Percentiles rank a stretch among this genome's conserved stretches.
These are phyloP conservation scores for Bellardia bayeri DNA, from an alignment of 2,888 invertebrate genomes.

Conservation along the genomic window DNA sequence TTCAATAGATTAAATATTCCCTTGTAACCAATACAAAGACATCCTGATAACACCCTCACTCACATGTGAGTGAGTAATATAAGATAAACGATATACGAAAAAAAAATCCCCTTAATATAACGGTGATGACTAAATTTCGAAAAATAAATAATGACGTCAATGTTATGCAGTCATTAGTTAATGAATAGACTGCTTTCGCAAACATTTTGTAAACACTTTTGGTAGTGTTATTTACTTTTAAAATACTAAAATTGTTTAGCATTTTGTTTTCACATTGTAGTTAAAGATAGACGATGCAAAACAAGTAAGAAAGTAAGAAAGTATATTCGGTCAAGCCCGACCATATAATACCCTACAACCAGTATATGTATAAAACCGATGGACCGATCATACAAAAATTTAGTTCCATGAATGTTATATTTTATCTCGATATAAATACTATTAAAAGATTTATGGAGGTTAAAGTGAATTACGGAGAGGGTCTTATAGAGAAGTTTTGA, in stretches of 20 bases:
- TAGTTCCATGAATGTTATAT: too few relatives aligned
- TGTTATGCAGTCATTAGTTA: constrained; percentile 50
- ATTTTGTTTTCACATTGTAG: background rate
- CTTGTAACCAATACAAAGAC: background rate
- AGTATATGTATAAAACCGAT: background rate
- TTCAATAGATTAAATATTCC: background rate
- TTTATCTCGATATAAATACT: too few relatives aligned
- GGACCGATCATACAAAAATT: too few relatives aligned
- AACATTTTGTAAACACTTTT: constrained; percentile 19
- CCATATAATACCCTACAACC: too few relatives aligned
- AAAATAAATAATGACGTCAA: constrained; percentile 57
- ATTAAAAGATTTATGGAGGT: too few relatives aligned
- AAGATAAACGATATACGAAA: background rate
- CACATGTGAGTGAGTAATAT: background rate
- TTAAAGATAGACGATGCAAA: background rate
- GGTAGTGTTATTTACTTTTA: background rate
- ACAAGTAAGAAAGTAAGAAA: too few relatives aligned
- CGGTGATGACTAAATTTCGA: constrained; percentile 31
- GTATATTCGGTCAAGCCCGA: too few relatives aligned
- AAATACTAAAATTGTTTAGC: background rate
- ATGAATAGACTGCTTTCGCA: background rate
- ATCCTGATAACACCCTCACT: background rate
- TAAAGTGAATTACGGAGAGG: too few relatives aligned
- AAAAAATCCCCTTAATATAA: constrained; percentile 5
- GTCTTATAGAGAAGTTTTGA: too few relatives aligned